phyloP scores from a whole-genome alignment of 2,797 vertebrate species.

The Lates japonicus region DNA sequence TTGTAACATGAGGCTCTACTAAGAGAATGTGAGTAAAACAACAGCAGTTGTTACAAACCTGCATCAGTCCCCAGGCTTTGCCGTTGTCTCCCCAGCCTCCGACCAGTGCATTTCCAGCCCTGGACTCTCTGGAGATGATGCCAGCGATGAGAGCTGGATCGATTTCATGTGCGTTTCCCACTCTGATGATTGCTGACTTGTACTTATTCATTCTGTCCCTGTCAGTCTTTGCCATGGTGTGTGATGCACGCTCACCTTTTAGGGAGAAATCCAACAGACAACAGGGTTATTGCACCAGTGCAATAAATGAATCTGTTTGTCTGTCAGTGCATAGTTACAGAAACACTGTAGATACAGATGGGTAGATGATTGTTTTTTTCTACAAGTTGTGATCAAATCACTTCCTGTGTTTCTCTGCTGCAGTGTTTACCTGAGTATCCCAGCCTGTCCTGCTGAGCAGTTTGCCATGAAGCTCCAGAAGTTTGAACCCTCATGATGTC shows the following conservation, averaged over 20 bases:
- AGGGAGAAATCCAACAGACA: conserved; percentile 7
- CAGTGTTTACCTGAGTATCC: conserved; percentile 32
- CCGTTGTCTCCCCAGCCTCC: conserved; percentile 48
- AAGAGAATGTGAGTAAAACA: neutral
- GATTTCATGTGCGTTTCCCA: neutral
- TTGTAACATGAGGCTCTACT: neutral
- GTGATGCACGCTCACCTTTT: conserved; percentile 26
- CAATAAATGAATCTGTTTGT: neutral
- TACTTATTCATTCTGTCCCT: conserved; percentile 44
- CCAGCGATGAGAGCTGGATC: conserved; percentile 71
- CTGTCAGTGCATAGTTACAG: neutral
- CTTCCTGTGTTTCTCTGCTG: neutral
- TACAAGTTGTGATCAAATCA: neutral
- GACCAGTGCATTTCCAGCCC: conserved; percentile 45
- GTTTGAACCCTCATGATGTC: conserved; percentile 43
- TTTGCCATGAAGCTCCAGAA: conserved; percentile 29
- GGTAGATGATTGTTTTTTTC: neutral
- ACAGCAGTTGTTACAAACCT: conserved; percentile 49
- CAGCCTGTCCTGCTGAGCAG: conserved; percentile 47
- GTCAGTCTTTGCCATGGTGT: conserved; percentile 55
- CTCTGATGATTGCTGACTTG: conserved; percentile 13
- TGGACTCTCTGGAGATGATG: conserved; percentile 78
- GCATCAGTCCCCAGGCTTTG: conserved; percentile 69
- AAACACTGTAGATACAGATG: neutral
- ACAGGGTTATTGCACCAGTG: neutral